Evolutionary conservation across 2,113 vertebrate species (phyloP).

Genomic region (Anthoscopus minutus): DNA sequence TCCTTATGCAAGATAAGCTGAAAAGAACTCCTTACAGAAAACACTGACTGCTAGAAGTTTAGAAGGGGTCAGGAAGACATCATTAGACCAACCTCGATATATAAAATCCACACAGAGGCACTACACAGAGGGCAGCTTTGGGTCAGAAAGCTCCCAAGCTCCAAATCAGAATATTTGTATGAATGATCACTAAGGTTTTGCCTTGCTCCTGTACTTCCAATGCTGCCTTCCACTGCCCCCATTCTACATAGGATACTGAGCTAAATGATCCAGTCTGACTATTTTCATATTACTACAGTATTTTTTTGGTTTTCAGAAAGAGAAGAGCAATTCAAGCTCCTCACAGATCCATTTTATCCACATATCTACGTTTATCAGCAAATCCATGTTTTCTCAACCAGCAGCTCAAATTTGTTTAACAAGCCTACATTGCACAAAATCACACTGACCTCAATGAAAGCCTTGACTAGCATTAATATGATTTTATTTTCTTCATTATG

Average conservation of each 20-base stretch:
- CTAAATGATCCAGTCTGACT: not conserved
- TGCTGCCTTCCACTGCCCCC: not conserved
- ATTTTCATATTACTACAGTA: not conserved
- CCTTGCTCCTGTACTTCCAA: not conserved
- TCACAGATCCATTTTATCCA: not conserved
- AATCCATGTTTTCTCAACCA: not conserved
- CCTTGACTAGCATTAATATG: not conserved
- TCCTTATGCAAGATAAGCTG: not conserved
- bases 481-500: not conserved
- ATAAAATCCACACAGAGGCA: not conserved
- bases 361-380: not conserved
- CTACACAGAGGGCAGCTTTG: not conserved
- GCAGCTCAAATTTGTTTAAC: not conserved
- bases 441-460: not conserved
- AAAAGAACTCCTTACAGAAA: not conserved
- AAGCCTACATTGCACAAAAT: not conserved
- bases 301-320: not conserved
- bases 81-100: not conserved
- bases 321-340: not conserved
- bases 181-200: not conserved
- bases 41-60: not conserved
- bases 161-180: not conserved
- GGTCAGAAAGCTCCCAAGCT: not conserved
- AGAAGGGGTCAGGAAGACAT: not conserved
- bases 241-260: rapidly evolving